Conservation (phyloP, 2,888 invertebrate genomes). For the Melipona bicolor region DNA sequence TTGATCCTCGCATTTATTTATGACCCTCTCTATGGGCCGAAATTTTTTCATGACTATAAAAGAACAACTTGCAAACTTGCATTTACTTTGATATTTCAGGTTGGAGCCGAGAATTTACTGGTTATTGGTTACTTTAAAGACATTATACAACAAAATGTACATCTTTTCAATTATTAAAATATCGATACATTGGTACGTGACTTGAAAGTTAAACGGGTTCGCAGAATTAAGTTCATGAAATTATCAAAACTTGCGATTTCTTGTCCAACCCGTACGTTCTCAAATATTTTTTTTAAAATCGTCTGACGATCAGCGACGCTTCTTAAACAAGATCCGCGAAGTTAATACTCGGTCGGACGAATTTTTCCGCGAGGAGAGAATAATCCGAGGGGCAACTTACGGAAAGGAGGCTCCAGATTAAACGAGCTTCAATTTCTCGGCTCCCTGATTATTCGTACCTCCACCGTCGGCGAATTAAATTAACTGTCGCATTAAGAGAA, state of each 20-base stretch:
- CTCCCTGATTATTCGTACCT: conserved; percentile 27
- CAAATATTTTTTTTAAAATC: not conserved
- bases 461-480: conserved; percentile 1
- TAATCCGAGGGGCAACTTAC: conserved; percentile 11
- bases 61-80: too few species aligned
- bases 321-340: not conserved
- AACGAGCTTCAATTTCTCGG: conserved; percentile 25
- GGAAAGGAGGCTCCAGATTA: conserved; percentile 26
- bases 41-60: too few species aligned
- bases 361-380: conserved; percentile 2
- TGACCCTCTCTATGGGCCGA: too few species aligned
- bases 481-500: conserved; percentile 16
- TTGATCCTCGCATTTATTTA: too few species aligned
- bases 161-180: too few species aligned
- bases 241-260: not conserved
- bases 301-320: not conserved
- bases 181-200: too few species aligned
- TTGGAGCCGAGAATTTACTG: too few species aligned
- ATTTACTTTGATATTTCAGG: too few species aligned
- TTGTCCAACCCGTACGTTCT: not conserved
- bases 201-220: too few species aligned
- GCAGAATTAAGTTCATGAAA: not conserved
- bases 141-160: too few species aligned
- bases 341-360: not conserved
- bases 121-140: too few species aligned